Evolutionary conservation across 2,113 vertebrate species (phyloP).

Genomic region (Syrmaticus mikado): DNA sequence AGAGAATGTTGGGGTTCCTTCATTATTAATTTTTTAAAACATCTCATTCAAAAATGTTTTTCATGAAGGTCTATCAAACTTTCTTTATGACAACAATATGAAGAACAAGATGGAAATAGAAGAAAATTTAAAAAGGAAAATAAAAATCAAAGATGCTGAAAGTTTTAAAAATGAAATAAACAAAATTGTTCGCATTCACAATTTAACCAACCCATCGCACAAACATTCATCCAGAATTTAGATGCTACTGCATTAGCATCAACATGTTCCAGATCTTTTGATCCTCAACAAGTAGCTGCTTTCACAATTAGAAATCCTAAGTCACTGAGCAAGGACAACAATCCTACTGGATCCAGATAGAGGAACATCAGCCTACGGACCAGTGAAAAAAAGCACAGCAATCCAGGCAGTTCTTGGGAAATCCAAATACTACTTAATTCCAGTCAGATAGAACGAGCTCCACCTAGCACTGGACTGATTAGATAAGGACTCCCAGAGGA

Average conservation of each 20-base stretch:
- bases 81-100: not conserved
- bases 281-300: not conserved
- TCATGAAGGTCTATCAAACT: not conserved
- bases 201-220: not conserved
- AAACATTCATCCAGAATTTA: not conserved
- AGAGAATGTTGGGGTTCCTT: accelerated
- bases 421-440: not conserved
- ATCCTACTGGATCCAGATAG: not conserved
- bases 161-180: not conserved
- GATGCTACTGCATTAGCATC: too few relatives aligned
- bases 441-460: not conserved
- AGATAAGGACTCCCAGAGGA: not conserved
- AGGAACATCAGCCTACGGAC: not conserved
- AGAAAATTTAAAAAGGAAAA: not conserved
- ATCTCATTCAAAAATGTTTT: not conserved
- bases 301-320: not conserved
- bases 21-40: not conserved
- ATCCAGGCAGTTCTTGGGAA: accelerated
- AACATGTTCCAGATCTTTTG: not conserved
- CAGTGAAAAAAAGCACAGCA: not conserved
- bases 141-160: not conserved
- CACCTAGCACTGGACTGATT: not conserved
- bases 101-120: not conserved
- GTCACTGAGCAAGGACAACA: not conserved
- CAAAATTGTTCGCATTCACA: not conserved